Conservation (phyloP, 1,140 invertebrate species). For the Caerostris extrusa region DNA sequence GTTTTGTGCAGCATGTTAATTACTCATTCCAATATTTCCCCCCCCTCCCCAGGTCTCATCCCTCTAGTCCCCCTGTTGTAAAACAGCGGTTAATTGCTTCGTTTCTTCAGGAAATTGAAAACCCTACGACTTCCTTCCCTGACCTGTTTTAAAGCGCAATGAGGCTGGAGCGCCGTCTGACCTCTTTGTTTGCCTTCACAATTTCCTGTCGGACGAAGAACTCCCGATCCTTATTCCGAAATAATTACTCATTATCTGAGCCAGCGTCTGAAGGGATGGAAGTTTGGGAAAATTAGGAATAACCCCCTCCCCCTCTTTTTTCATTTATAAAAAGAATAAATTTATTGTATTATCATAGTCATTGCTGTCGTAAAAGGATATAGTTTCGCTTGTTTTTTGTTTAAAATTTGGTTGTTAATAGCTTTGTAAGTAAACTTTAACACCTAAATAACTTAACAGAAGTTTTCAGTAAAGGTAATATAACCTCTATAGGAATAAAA, state of each 20-base stretch:
- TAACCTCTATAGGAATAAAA: too few relatives aligned
- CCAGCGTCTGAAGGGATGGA: not conserved
- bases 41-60: not conserved
- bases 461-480: too few relatives aligned
- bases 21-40: constrained; percentile 63
- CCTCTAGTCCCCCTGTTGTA: not conserved
- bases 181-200: constrained; percentile 62
- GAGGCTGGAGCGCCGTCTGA: not conserved
- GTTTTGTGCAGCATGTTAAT: constrained; percentile 72
- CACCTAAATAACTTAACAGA: too few relatives aligned
- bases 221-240: not conserved
- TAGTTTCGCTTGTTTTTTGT: too few relatives aligned
- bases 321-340: not conserved
- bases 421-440: too few relatives aligned
- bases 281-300: not conserved
- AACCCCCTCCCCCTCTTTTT: not conserved
- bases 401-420: too few relatives aligned
- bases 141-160: not conserved
- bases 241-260: constrained; percentile 41
- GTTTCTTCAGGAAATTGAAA: constrained; percentile 66
- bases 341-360: not conserved
- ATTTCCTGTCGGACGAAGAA: constrained; percentile 49
- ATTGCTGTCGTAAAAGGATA: not conserved
- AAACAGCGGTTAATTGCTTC: constrained; percentile 23
- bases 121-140: constrained; percentile 63